Percentiles rank a stretch among this genome's conserved stretches.
Conservation (phyloP, 2,888 invertebrate species). For the Melanotus villosus region DNA sequence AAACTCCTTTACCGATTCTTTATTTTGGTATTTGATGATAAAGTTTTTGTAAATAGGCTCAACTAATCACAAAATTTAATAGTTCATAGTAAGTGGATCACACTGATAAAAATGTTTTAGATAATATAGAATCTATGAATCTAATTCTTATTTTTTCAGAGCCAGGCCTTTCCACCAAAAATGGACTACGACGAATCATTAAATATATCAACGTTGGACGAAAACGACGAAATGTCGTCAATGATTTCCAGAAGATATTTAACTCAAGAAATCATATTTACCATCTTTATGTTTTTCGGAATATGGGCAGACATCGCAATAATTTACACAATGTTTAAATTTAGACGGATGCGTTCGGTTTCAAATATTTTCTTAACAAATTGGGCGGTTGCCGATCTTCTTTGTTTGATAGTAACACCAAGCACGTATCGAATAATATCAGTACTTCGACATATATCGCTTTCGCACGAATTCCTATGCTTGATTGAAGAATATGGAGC, state of each 20-base stretch:
- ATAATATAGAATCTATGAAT: no score
- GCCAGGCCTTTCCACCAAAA: no score
- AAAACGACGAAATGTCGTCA: constrained; percentile 7
- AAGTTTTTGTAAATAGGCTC: no score
- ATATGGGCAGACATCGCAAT: constrained; percentile 27
- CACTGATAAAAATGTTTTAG: no score
- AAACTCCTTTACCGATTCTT: no score
- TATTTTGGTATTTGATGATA: no score
- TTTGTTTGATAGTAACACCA: constrained; percentile 16
- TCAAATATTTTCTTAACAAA: constrained; percentile 34
- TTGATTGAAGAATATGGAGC: not conserved
- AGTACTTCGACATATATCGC: not conserved
- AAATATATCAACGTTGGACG: not conserved
- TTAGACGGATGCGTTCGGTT: constrained; percentile 25
- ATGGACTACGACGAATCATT: constrained; percentile 26
- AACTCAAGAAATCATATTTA: constrained; percentile 28
- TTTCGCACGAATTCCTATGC: not conserved
- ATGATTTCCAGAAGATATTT: not conserved
- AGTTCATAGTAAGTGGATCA: no score
- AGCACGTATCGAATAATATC: constrained; percentile 32
- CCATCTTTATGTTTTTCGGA: not conserved
- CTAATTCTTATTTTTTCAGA: no score
- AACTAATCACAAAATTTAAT: no score
- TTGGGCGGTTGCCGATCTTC: constrained; percentile 34
- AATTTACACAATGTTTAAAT: constrained; percentile 30